phyloP scores from a whole-genome alignment of 1,140 invertebrate species.

The Nebria ingens region DNA sequence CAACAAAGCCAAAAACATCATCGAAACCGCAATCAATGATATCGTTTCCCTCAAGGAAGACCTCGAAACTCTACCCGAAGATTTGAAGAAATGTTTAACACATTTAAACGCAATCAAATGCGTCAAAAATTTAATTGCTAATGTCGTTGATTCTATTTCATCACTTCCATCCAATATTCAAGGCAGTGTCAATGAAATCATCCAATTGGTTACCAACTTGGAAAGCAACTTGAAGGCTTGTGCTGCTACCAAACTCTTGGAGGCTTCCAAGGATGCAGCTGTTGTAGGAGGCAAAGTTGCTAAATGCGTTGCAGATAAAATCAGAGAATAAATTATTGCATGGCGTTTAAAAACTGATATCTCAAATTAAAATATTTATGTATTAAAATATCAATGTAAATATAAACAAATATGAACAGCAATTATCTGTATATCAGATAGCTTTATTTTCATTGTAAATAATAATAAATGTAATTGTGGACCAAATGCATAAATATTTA shows the following conservation, averaged over 20 bases:
- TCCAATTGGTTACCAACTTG: not conserved
- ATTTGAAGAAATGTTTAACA: not conserved
- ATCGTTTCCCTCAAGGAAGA: not conserved
- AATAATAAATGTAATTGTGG: too few relatives aligned
- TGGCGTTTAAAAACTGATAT: too few relatives aligned
- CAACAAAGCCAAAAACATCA: not conserved
- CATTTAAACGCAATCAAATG: not conserved
- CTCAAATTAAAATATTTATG: too few relatives aligned
- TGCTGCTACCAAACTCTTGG: not conserved
- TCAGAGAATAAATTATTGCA: not conserved
- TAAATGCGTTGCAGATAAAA: conserved; percentile 12
- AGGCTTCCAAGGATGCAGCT: not conserved
- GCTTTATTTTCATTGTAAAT: too few relatives aligned
- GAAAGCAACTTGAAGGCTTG: not conserved
- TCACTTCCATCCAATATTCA: not conserved
- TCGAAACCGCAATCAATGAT: not conserved
- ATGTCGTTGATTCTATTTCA: not conserved
- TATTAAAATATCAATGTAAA: too few relatives aligned
- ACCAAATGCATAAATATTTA: too few relatives aligned
- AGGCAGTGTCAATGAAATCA: not conserved
- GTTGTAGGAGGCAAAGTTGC: not conserved
- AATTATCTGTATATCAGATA: too few relatives aligned
- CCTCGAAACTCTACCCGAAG: not conserved
- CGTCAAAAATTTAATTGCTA: not conserved
- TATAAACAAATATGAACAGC: too few relatives aligned